phyloP scores from a whole-genome alignment of 2,113 vertebrate species.

The Hymenochirus boettgeri region DNA sequence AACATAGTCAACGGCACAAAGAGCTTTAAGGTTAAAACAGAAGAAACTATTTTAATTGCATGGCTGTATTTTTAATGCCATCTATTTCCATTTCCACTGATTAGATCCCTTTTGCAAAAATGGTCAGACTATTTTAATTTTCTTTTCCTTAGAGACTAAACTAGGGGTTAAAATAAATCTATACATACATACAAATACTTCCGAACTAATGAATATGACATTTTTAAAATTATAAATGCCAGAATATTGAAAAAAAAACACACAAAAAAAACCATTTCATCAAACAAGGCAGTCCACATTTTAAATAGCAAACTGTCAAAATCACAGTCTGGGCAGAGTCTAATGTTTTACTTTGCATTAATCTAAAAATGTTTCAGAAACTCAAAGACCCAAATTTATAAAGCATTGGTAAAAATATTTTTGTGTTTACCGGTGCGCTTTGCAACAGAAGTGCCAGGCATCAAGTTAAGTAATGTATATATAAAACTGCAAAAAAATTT shows the following conservation, averaged over 20 bases:
- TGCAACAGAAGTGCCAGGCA: no score
- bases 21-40: slow-evolving; percentile 32
- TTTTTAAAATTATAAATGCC: slow-evolving; percentile 38
- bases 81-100: slow-evolving; percentile 36
- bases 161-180: slow-evolving; percentile 20
- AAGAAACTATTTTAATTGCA: slow-evolving; percentile 40
- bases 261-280: slow-evolving; percentile 38
- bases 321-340: no score
- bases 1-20: slow-evolving; percentile 23
- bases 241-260: no score
- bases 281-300: slow-evolving; percentile 31
- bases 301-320: slow-evolving; percentile 34
- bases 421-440: no score
- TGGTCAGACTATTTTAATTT: slow-evolving; percentile 21
- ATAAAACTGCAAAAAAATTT: no score
- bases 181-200: no score
- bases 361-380: background rate
- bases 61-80: slow-evolving; percentile 33
- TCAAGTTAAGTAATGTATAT: no score
- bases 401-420: no score
- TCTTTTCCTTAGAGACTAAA: slow-evolving; percentile 20
- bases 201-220: slow-evolving; percentile 39
- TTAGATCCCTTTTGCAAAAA: slow-evolving; percentile 30
- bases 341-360: background rate
- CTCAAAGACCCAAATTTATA: no score